Evolutionary conservation across 2,113 vertebrate genomes (phyloP).

Genomic region (Gadus chalcogrammus): DNA sequence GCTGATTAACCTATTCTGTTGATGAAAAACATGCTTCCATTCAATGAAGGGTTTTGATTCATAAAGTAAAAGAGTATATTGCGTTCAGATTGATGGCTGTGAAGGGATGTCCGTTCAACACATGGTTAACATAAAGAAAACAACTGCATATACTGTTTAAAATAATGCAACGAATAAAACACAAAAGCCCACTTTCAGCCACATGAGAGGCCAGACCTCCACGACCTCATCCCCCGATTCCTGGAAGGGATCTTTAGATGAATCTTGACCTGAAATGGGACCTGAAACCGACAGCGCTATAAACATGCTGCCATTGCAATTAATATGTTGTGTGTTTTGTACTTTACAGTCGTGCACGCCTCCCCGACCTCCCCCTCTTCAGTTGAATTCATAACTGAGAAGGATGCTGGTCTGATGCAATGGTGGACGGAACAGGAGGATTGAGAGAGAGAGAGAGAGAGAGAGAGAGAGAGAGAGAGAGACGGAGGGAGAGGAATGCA

Average conservation of each 20-base stretch:
- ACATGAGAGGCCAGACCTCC: too few relatives aligned
- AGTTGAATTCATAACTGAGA: conserved; percentile 13
- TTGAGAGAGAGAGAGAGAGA: conserved; percentile 7
- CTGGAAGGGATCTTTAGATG: too few relatives aligned
- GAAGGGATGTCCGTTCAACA: too few relatives aligned
- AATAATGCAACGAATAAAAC: too few relatives aligned
- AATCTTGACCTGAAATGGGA: conserved; percentile 4
- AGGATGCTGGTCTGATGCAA: neutral
- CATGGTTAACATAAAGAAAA: too few relatives aligned
- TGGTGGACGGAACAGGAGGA: neutral
- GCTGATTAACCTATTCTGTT: too few relatives aligned
- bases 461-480: conserved; percentile 1
- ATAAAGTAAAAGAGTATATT: too few relatives aligned
- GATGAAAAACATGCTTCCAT: too few relatives aligned
- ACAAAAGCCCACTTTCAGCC: too few relatives aligned
- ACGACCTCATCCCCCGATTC: neutral
- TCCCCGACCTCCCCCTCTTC: neutral
- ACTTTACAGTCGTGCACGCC: conserved; percentile 15
- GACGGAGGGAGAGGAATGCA: conserved; percentile 1
- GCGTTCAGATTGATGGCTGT: too few relatives aligned
- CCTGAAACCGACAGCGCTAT: conserved; percentile 14
- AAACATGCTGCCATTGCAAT: conserved; percentile 19
- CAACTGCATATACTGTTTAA: too few relatives aligned
- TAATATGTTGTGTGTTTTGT: conserved; percentile 36
- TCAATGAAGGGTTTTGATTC: too few relatives aligned